Evolutionary conservation across 92 coral and sea anemone species (phyloP).

Genomic region (Paramuricea clavata): DNA sequence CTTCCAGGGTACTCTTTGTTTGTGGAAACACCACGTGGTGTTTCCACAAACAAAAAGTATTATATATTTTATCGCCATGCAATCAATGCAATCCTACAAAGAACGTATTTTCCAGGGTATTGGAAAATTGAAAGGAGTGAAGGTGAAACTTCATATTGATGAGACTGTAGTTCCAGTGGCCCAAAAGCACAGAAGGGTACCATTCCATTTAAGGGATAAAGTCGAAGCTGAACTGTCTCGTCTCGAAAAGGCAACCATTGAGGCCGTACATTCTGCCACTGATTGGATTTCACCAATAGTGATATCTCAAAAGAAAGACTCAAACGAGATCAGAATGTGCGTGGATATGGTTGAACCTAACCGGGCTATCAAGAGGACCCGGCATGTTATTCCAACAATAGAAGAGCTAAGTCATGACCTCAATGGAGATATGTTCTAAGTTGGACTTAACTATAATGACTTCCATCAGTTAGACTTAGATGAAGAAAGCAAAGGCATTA

Average conservation of each 20-base stretch:
- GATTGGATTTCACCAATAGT: no score
- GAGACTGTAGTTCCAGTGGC: slow-evolving; percentile 46
- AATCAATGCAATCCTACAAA: not conserved
- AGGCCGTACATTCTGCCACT: not conserved
- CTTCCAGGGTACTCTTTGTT: no score
- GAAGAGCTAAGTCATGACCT: slow-evolving; percentile 37
- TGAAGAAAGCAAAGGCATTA: slow-evolving; percentile 38
- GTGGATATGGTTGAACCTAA: not conserved
- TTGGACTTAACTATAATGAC: slow-evolving; percentile 31
- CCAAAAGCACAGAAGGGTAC: slow-evolving; percentile 34
- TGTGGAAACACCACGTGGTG: no score
- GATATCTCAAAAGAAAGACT: not conserved
- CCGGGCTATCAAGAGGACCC: not conserved
- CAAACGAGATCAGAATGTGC: not conserved
- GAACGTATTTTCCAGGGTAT: slow-evolving; percentile 53
- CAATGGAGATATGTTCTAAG: slow-evolving; percentile 23
- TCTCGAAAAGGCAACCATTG: not conserved
- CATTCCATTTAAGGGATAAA: not conserved
- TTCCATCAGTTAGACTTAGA: slow-evolving; percentile 54
- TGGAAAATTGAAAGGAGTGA: slow-evolving; percentile 52
- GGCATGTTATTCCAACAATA: not conserved
- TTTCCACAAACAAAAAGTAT: no score
- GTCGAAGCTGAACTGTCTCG: not conserved
- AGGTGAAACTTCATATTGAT: slow-evolving; percentile 48
- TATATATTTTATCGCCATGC: no score